Percentiles rank a stretch among this genome's conserved stretches.
phyloP scores from a whole-genome alignment of 2,797 vertebrate species.

The Melanotaenia trifasciata region DNA sequence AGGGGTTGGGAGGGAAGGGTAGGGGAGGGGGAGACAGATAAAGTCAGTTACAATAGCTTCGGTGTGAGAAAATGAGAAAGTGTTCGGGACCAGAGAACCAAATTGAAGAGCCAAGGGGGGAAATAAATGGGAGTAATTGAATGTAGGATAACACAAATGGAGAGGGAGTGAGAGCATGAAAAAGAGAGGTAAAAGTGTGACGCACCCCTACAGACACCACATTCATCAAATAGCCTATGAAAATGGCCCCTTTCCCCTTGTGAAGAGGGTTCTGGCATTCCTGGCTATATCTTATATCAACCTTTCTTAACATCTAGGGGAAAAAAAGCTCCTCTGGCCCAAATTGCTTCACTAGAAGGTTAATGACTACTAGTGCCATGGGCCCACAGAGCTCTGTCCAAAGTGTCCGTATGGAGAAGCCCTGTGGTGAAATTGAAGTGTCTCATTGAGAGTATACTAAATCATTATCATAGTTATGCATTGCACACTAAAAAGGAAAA shows the following conservation, averaged over 20 bases:
- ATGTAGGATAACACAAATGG: constrained; percentile 54
- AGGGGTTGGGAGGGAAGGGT: not conserved
- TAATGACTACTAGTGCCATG: constrained; percentile 68
- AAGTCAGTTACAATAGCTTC: constrained; percentile 68
- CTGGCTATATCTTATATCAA: constrained; percentile 51
- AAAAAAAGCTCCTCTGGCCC: constrained; percentile 57
- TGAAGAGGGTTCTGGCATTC: constrained; percentile 46
- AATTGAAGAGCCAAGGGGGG: constrained; percentile 6
- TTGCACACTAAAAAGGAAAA: constrained; percentile 26
- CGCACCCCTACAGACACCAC: constrained; percentile 56
- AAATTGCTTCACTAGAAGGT: constrained; percentile 80
- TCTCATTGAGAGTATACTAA: constrained; percentile 53
- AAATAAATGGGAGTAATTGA: constrained; percentile 37
- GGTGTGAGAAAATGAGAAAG: constrained; percentile 52
- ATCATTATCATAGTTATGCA: constrained; percentile 36
- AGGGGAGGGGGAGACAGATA: constrained; percentile 32
- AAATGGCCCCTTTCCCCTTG: constrained; percentile 76
- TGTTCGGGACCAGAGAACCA: constrained; percentile 25
- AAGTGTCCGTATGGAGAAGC: constrained; percentile 36
- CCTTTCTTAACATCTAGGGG: constrained; percentile 34
- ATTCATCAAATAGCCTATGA: constrained; percentile 76
- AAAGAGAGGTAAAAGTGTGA: constrained; percentile 33
- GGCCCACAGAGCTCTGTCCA: constrained; percentile 38
- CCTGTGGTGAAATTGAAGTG: constrained; percentile 34
- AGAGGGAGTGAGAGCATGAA: constrained; percentile 44